Evolutionary conservation across 2,113 vertebrate genomes (phyloP), one percentile per base, ranked within the genome.

Genomic region (Sphyrna mokarran): DNA sequence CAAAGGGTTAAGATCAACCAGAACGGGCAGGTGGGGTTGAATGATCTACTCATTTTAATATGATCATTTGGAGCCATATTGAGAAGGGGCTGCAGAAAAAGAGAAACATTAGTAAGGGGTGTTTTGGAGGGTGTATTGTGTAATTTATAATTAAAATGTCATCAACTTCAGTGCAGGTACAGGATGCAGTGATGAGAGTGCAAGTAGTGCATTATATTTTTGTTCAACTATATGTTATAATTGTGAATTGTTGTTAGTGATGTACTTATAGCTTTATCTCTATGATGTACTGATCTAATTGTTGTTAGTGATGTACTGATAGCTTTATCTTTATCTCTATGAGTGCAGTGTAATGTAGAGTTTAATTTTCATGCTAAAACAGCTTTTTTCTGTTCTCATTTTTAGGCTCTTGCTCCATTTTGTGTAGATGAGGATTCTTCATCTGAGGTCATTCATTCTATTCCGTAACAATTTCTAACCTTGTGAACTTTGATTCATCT

Each of bases 391-490:
- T 72, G 68, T 95, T 95, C 43, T 72, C 22, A 72, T 54, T 72
- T 72, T 95, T 54, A 95, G 93, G 68, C 68, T 72, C 93, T 95
- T 95, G 23, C 68, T 70, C 29, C 68, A 72, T 72, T 95, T 72
- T 95, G 93, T 95, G 40, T 95, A 94, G 91, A 94, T 94, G 91
- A 94, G 40, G 91, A 94, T 94, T 94, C 91, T 94, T 58, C 91
- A 94, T 70, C 91, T 94, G 91, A 94, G 91, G 91, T 94, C 91
- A 94, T 94, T 94, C 91, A 94, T 94, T 69, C 91, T 94, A 43
- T 94, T 94, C 69, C 37, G 48, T 95, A 68, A 94, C 20, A 94
- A 68, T 40, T 43, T 70, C 66, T 69, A 23, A 94, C 93, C 58
- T 61, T 16, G 9, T 58, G 33, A 18, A 58, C 54, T 29, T 63